phyloP scores from a whole-genome alignment of 2,797 vertebrate genomes.

The Aselliscus stoliczkanus region DNA sequence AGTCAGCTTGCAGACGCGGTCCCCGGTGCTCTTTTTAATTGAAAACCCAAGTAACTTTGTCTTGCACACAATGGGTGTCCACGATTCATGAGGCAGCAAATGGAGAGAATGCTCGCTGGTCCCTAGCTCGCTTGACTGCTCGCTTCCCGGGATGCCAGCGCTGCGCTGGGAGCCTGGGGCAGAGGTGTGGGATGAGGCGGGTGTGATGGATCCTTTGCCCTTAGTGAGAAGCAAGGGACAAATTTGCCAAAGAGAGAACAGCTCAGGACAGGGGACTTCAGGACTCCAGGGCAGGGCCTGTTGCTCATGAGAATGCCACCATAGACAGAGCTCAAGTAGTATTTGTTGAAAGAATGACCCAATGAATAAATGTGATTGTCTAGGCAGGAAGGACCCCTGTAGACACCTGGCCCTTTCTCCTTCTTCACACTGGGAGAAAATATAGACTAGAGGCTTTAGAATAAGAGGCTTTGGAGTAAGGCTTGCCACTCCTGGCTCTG shows the following conservation, averaged over 20 bases:
- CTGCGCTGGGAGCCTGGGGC: not conserved
- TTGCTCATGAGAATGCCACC: rapidly evolving
- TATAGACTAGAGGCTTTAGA: not conserved
- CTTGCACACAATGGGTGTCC: not conserved
- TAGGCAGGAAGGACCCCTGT: not conserved
- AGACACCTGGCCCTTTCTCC: no score
- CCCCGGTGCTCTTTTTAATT: not conserved
- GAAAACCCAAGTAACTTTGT: not conserved
- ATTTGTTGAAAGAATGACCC: not conserved
- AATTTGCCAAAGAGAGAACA: not conserved
- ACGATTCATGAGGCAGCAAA: not conserved
- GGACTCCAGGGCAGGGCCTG: not conserved
- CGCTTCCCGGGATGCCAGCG: rapidly evolving
- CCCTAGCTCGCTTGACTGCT: no score
- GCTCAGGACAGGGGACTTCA: not conserved
- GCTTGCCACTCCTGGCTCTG: not conserved
- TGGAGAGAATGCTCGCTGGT: rapidly evolving
- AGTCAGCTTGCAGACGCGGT: not conserved
- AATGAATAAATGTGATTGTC: not conserved
- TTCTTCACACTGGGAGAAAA: not conserved
- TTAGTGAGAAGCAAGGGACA: not conserved
- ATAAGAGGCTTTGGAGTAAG: rapidly evolving
- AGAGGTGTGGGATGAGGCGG: not conserved
- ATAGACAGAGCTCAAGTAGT: no score
- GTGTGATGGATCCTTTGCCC: not conserved